Conservation (phyloP, 2,888 invertebrate genomes). For the Cataglyphis cursor region DNA sequence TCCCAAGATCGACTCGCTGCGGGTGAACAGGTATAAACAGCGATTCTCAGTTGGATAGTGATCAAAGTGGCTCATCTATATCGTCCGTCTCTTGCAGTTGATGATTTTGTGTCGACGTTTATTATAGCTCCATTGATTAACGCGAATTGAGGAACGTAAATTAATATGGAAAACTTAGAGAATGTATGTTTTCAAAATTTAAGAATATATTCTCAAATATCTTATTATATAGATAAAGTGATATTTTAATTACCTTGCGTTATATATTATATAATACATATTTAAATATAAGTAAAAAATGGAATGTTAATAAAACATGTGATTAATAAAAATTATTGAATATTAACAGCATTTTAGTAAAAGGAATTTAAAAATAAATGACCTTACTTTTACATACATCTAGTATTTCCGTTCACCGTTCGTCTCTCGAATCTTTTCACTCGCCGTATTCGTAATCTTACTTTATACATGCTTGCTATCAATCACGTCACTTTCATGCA, state of each 20-base stretch:
- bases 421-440: conserved; percentile 1
- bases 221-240: not conserved
- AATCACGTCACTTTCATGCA: conserved; percentile 54
- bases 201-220: not conserved
- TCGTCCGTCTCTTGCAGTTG: not conserved
- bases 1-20: conserved; percentile 69
- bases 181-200: not conserved
- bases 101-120: conserved; percentile 13
- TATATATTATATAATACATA: not conserved
- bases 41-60: conserved; percentile 65
- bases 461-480: conserved; percentile 43
- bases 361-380: not conserved
- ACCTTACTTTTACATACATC: not conserved
- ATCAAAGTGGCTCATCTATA: conserved; percentile 43
- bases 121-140: not conserved
- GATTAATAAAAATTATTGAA: conserved; percentile 6
- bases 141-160: not conserved
- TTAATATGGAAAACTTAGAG: not conserved
- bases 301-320: not conserved
- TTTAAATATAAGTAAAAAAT: not conserved
- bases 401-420: not conserved
- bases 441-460: conserved; percentile 13
- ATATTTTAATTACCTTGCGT: not conserved
- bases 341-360: not conserved
- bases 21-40: conserved; percentile 73